Percentiles rank a stretch among this genome's conserved stretches.
Conservation (phyloP, 1,140 invertebrate species). For the Drosophila obscura region DNA sequence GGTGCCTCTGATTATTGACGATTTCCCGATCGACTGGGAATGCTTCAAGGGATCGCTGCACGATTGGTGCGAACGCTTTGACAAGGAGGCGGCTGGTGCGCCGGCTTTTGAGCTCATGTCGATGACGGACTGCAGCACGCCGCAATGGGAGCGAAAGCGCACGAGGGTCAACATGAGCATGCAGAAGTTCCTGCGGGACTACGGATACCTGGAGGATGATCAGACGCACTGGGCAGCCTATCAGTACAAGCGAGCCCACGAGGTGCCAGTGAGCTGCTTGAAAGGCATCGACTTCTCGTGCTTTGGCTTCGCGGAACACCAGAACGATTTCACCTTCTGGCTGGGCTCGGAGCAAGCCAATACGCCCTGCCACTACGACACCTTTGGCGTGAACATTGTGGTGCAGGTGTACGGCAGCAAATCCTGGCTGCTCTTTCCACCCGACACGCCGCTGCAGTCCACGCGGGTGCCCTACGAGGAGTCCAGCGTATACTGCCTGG, state of each 20-base stretch:
- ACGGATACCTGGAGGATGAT: slow-evolving; percentile 56
- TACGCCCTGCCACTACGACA: slow-evolving; percentile 97
- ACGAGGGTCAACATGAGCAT: slow-evolving; percentile 85
- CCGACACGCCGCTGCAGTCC: slow-evolving; percentile 89
- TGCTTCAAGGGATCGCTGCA: slow-evolving; percentile 74
- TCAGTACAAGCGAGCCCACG: slow-evolving; percentile 84
- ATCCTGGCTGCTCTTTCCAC: slow-evolving; percentile 96
- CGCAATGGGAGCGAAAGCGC: slow-evolving; percentile 91
- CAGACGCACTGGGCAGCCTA: slow-evolving; percentile 85
- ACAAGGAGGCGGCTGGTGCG: slow-evolving; percentile 60
- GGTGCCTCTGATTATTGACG: slow-evolving; percentile 60
- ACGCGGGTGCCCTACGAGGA: slow-evolving; percentile 98
- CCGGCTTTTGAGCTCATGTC: slow-evolving; percentile 84
- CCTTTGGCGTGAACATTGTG: slow-evolving; percentile 97
- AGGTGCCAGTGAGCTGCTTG: slow-evolving; percentile 52
- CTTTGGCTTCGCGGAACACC: slow-evolving; percentile 89
- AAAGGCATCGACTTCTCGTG: slow-evolving; percentile 67
- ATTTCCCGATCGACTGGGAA: slow-evolving; percentile 66
- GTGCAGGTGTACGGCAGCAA: slow-evolving; percentile 96
- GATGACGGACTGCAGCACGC: slow-evolving; percentile 85
- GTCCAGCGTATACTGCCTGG: slow-evolving; percentile 95
- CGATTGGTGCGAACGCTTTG: slow-evolving; percentile 85
- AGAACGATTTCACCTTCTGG: slow-evolving; percentile 94
- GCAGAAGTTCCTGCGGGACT: slow-evolving; percentile 86
- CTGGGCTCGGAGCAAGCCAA: slow-evolving; percentile 94